Conservation (phyloP, 2,797 vertebrate genomes). For the Catostomus latipinnis region DNA sequence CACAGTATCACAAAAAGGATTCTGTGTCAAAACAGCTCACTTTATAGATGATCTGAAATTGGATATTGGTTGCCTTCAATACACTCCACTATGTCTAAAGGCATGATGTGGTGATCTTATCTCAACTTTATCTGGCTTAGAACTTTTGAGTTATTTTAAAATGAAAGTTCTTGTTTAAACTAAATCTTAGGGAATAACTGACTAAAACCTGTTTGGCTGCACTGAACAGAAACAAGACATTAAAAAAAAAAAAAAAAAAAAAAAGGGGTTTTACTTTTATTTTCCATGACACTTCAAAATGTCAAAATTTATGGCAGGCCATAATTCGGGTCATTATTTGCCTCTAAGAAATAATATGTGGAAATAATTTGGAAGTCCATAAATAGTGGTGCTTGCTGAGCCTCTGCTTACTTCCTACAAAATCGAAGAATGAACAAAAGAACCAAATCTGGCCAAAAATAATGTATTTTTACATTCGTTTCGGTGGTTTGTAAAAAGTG, state of each 20-base stretch:
- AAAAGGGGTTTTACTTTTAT: background rate
- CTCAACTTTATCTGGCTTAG: background rate
- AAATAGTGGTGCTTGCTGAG: too few relatives aligned
- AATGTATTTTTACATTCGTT: too few relatives aligned
- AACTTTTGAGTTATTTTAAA: background rate
- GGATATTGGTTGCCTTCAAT: slow-evolving; percentile 24
- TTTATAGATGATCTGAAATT: slow-evolving; percentile 27
- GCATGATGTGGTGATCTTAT: background rate
- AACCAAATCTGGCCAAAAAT: too few relatives aligned
- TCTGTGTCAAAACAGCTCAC: background rate
- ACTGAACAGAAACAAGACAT: background rate
- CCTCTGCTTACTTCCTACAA: too few relatives aligned
- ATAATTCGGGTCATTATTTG: background rate
- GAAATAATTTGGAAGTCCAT: too few relatives aligned
- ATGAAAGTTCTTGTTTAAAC: background rate
- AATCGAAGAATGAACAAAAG: too few relatives aligned
- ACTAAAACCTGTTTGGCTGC: slow-evolving; percentile 6
- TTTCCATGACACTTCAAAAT: slow-evolving; percentile 4
- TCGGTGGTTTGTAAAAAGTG: too few relatives aligned
- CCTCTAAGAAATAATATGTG: too few relatives aligned
- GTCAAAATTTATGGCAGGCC: background rate
- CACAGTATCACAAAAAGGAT: background rate
- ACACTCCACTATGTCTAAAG: background rate
- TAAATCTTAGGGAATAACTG: background rate
- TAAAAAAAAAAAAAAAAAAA: background rate